phyloP scores from a whole-genome alignment of 1,140 invertebrate species.

The Streblospio benedicti region DNA sequence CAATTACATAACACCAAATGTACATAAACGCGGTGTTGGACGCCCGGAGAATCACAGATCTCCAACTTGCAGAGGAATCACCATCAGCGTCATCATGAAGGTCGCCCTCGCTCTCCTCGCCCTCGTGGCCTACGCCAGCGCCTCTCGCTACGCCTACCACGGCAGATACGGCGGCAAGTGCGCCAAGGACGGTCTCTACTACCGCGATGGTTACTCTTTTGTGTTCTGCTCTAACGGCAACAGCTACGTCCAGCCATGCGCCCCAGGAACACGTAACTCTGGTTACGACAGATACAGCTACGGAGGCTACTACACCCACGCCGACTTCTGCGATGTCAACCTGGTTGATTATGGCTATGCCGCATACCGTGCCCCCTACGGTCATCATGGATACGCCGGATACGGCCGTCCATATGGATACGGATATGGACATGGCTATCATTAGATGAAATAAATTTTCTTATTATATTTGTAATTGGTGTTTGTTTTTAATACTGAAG shows the following conservation, averaged over 20 bases:
- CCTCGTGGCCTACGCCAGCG: neutral
- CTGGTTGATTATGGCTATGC: slow-evolving; percentile 3
- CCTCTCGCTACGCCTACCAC: neutral
- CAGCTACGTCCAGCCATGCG: slow-evolving; percentile 55
- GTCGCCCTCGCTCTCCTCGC: too few species aligned
- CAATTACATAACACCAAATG: too few species aligned
- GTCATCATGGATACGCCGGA: neutral
- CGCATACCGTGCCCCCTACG: neutral
- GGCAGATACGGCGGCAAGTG: slow-evolving; percentile 4
- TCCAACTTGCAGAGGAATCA: too few species aligned
- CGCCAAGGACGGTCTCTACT: slow-evolving; percentile 1
- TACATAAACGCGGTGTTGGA: too few species aligned
- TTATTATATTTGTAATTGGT: too few species aligned
- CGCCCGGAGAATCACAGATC: too few species aligned
- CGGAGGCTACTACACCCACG: neutral
- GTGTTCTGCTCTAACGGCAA: slow-evolving; percentile 57
- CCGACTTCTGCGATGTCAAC: slow-evolving; percentile 7
- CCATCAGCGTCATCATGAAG: too few species aligned
- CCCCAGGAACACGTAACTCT: slow-evolving; percentile 52
- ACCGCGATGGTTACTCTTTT: slow-evolving; percentile 38
- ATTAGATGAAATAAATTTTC: too few species aligned
- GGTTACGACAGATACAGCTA: neutral
- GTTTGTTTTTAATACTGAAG: too few species aligned
- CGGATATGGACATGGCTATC: too few species aligned
- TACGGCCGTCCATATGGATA: too few species aligned